Conservation (phyloP, 2,888 invertebrate genomes). For the Drosophila niveifrons region DNA sequence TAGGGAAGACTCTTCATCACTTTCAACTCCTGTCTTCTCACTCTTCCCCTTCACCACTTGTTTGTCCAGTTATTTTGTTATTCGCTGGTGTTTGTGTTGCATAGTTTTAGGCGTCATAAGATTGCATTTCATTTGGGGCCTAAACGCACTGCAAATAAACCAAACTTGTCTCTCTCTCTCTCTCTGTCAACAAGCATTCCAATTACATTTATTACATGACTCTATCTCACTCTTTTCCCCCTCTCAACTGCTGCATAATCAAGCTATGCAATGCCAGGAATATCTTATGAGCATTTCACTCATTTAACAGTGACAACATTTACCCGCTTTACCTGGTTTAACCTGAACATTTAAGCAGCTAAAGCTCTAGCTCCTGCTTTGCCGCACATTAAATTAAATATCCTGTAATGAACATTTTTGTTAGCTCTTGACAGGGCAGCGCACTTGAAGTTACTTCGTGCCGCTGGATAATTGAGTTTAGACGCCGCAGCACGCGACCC, state of each 20-base stretch:
- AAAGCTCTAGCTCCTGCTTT: background rate
- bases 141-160: conserved; percentile 8
- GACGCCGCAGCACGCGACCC: conserved; percentile 57
- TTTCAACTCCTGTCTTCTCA: background rate
- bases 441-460: conserved; percentile 49
- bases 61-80: conserved; percentile 22
- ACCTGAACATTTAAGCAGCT: conserved; percentile 20
- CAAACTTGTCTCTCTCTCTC: background rate
- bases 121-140: conserved; percentile 31
- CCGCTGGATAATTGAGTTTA: conserved; percentile 70
- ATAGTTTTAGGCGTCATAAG: conserved; percentile 34
- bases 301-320: conserved; percentile 49
- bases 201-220: conserved; percentile 4
- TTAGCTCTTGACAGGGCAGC: conserved; percentile 40
- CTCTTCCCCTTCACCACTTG: background rate
- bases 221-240: background rate
- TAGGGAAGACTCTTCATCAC: conserved; percentile 55
- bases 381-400: conserved; percentile 61
- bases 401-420: conserved; percentile 72
- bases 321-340: conserved; percentile 13
- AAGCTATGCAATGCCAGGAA: conserved; percentile 26
- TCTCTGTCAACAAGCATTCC: background rate
- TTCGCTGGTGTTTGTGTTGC: conserved; percentile 33
- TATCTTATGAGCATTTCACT: conserved; percentile 37
- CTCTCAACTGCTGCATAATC: conserved; percentile 12